Base-by-base conservation (phyloP, 2,797 vertebrate species). In the Sebastes iracundus region DNA sequence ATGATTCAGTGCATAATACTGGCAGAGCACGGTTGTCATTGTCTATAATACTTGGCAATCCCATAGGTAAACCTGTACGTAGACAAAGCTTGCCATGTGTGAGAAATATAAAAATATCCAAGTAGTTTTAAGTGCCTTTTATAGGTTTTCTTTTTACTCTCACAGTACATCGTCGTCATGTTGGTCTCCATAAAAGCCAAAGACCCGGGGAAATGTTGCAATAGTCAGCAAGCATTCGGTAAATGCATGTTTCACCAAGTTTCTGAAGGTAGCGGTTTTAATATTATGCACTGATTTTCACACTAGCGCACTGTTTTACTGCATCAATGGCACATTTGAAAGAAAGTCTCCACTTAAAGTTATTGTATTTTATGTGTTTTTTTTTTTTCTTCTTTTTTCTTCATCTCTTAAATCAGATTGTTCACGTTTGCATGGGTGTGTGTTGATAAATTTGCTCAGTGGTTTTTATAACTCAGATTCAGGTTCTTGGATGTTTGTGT, bases 61-160 rank as follows among this genome's bases (percentile, higher is more conserved):
- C 74, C 27, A 75, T 79, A 67, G 75, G 68, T 81, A 71, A 80
- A 72, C 30, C 52, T 87, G 42, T 87, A 77, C 2, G 53, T 83
- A 75, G 81, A 80, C 74, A 75, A 82, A 80, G 86, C 84, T 86
- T 80, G 66, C 53, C 33, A 53, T 42, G 61, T 72, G 79, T 79
- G 73, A 74, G 58, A 81, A 83, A 83, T 76, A 83, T 80, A 75
- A 56, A 4, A 74, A 72, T 86, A 83, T 79, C 78, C 60, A 79
- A 83, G 77, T 91, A 92, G 93, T 88, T 91, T 85, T 75, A 95
- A 95, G 93, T 95, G 94, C 94, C 94, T 95, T 90, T 92, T 92
- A 55, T 75, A 86, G 84, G 90, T 86, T 53, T 84, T 79, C 35
- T 74, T 77, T 82, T 85, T 66, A 69, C 42, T 67, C 30, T 85